These are phyloP conservation scores for Pituophis catenifer DNA, from an alignment of 2,113 vertebrate species.

Conservation along the genomic window DNA sequence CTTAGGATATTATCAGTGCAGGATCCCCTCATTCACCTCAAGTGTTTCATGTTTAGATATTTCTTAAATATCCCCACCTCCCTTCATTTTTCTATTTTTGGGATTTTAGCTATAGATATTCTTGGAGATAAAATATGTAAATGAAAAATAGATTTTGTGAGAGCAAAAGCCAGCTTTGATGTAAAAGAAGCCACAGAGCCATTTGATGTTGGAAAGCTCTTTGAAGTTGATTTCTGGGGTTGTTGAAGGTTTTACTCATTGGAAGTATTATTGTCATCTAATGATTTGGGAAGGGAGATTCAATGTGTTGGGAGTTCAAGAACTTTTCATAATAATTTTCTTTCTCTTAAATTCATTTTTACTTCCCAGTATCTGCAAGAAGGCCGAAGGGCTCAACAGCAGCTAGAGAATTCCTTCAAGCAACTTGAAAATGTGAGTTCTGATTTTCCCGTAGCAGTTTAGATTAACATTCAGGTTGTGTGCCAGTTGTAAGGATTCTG, in stretches of 20 bases:
- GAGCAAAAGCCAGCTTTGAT: not conserved
- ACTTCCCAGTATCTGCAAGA: conserved; percentile 81
- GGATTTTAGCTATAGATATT: not conserved
- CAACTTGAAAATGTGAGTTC: conserved; percentile 85
- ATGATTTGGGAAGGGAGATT: not conserved
- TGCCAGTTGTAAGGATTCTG: not conserved
- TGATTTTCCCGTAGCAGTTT: not conserved
- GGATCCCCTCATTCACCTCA: not conserved
- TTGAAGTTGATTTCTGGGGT: not conserved
- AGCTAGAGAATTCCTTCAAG: conserved; percentile 83
- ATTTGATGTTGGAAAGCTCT: not conserved
- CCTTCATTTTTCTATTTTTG: too few relatives aligned
- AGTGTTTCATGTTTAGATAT: not conserved
- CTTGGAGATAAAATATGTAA: not conserved
- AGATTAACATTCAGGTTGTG: not conserved
- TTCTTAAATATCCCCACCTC: not conserved
- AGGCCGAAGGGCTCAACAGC: conserved; percentile 85
- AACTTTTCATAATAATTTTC: not conserved
- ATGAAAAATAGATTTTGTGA: not conserved
- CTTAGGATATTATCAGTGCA: not conserved
- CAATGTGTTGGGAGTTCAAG: not conserved
- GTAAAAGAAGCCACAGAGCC: not conserved
- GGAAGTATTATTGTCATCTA: not conserved
- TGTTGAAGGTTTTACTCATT: not conserved
- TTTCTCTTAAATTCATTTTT: not conserved